Conservation (phyloP, 2,888 invertebrate genomes). For the Nomada fucata region DNA sequence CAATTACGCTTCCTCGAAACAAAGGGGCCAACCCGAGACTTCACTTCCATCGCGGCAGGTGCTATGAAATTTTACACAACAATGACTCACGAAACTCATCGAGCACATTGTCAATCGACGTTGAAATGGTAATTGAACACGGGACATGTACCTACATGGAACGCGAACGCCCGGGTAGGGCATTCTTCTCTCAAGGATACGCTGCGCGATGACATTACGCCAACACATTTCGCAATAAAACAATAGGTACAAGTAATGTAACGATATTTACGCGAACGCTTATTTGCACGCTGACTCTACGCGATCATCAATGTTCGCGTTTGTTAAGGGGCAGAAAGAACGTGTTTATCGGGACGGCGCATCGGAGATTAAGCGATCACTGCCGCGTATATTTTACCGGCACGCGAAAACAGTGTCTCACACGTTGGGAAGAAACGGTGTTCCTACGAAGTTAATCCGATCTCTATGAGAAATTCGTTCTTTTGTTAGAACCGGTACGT, state of each 20-base stretch:
- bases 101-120: neutral
- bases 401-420: slow-evolving; percentile 53
- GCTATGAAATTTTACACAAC: slow-evolving; percentile 33
- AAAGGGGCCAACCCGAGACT: slow-evolving; percentile 7
- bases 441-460: slow-evolving; percentile 46
- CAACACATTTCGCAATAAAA: no score
- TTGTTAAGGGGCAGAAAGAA: slow-evolving; percentile 58
- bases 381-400: slow-evolving; percentile 60
- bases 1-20: slow-evolving; percentile 61
- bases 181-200: no score
- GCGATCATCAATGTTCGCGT: slow-evolving; percentile 31
- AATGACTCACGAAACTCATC: slow-evolving; percentile 24
- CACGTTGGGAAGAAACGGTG: slow-evolving; percentile 63
- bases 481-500: slow-evolving; percentile 39
- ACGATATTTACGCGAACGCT: no score
- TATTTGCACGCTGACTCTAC: slow-evolving; percentile 40
- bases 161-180: neutral
- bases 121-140: slow-evolving; percentile 15
- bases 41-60: slow-evolving; percentile 1
- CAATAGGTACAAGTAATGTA: no score
- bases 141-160: neutral
- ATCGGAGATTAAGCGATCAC: slow-evolving; percentile 47
- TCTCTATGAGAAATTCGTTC: slow-evolving; percentile 64
- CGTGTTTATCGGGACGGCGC: slow-evolving; percentile 46
- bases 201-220: no score